Evolutionary conservation across 2,113 vertebrate species (phyloP).

Genomic region (Pteronura brasiliensis): DNA sequence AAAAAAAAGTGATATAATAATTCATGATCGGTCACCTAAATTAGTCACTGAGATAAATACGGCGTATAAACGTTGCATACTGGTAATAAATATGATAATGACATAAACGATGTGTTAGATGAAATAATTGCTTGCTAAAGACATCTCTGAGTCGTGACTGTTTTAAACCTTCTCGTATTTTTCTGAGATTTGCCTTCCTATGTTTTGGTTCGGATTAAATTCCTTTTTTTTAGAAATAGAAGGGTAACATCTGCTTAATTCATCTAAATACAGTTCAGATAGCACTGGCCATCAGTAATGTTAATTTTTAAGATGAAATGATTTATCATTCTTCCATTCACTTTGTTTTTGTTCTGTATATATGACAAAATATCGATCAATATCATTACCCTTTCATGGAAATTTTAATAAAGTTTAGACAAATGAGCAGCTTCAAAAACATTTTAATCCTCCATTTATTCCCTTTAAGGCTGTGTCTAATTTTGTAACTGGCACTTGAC

Average conservation of each 20-base stretch:
- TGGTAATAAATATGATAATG: not conserved
- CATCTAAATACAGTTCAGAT: slow-evolving; percentile 37
- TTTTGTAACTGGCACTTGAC: slow-evolving; percentile 70
- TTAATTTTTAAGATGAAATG: slow-evolving; percentile 20
- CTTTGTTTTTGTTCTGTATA: slow-evolving; percentile 53
- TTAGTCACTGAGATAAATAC: not conserved
- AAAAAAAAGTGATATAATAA: not conserved
- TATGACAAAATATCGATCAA: slow-evolving; percentile 66
- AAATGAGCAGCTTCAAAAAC: slow-evolving; percentile 76
- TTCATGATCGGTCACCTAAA: not conserved
- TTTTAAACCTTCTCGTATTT: not conserved
- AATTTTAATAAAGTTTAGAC: slow-evolving; percentile 75
- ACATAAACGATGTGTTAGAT: not conserved
- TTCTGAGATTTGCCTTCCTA: not conserved
- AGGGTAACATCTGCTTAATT: slow-evolving; percentile 45
- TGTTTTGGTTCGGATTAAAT: not conserved
- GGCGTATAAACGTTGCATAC: not conserved
- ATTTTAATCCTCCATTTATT: slow-evolving; percentile 65
- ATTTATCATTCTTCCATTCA: slow-evolving; percentile 53
- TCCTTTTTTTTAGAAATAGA: not conserved
- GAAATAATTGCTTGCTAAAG: not conserved
- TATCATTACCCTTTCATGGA: slow-evolving; percentile 67
- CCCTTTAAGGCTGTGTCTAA: slow-evolving; percentile 59
- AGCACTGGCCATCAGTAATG: not conserved
- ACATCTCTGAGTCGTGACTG: not conserved